A percentile compares a stretch with the other conserved stretches of the same genome.
Conservation (phyloP, 2,888 invertebrate species). For the Nymphalis c-album region DNA sequence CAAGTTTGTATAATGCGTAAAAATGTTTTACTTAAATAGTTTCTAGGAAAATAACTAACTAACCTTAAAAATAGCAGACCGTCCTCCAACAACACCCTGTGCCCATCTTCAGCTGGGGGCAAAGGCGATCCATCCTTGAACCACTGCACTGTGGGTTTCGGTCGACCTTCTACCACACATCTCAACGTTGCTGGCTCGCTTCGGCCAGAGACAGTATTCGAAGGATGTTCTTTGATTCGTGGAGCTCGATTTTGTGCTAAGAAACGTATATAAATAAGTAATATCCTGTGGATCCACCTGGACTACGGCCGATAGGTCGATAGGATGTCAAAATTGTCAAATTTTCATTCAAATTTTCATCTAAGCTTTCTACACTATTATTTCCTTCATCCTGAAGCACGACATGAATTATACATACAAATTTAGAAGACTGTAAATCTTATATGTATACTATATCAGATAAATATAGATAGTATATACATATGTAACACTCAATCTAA, state of each 20-base stretch:
- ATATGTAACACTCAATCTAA: too few species aligned
- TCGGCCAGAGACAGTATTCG: constrained; percentile 96
- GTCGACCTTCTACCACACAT: constrained; percentile 97
- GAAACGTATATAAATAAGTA: constrained; percentile 17
- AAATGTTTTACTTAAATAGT: not conserved
- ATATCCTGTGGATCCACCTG: not conserved
- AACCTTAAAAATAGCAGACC: constrained; percentile 94
- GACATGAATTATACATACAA: too few species aligned
- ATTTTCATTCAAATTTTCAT: too few species aligned
- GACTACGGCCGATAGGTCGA: too few species aligned
- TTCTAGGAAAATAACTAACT: not conserved
- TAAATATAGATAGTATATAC: too few species aligned
- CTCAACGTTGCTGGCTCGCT: constrained; percentile 98
- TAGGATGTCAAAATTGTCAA: too few species aligned
- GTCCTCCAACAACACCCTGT: constrained; percentile 94
- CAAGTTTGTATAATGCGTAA: too few species aligned
- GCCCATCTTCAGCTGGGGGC: constrained; percentile 91
- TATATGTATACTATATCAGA: too few species aligned
- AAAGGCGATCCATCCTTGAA: constrained; percentile 93
- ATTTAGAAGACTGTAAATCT: too few species aligned
- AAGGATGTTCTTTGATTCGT: constrained; percentile 97
- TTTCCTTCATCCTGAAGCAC: too few species aligned
- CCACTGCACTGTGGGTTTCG: constrained; percentile 96
- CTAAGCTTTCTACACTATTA: too few species aligned
- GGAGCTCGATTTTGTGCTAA: constrained; percentile 94